Percentiles rank a stretch among this genome's conserved stretches.
Evolutionary conservation across 2,888 invertebrate species (phyloP).

Genomic region (Oscheius sp.): DNA sequence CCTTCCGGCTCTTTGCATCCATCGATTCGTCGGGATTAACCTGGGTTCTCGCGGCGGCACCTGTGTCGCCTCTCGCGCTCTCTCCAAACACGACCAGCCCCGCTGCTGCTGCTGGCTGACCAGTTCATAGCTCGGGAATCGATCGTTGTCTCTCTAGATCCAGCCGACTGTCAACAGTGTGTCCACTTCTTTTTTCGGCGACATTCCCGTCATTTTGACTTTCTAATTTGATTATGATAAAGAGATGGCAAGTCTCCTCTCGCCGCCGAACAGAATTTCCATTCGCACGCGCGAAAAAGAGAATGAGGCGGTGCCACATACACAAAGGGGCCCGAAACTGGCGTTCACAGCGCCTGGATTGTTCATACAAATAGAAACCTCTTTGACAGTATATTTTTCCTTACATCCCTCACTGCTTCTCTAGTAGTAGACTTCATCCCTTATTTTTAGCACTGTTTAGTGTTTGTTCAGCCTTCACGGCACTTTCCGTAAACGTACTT

Average conservation of each 20-base stretch:
- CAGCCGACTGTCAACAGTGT: slow-evolving; percentile 23
- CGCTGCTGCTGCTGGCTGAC: slow-evolving; percentile 19
- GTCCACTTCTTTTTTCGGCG: neutral
- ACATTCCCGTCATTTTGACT: neutral
- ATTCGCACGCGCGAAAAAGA: slow-evolving; percentile 4
- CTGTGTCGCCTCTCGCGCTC: slow-evolving; percentile 12
- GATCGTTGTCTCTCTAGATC: slow-evolving; percentile 14
- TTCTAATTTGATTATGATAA: slow-evolving; percentile 20
- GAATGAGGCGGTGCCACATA: slow-evolving; percentile 13
- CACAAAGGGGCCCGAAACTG: slow-evolving; percentile 17
- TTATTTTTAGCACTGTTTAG: too few species aligned
- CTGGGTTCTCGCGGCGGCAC: slow-evolving; percentile 21
- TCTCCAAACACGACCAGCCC: slow-evolving; percentile 25
- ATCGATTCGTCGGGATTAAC: slow-evolving; percentile 31
- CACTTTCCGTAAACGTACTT: too few species aligned
- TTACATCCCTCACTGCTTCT: too few species aligned
- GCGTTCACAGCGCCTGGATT: neutral
- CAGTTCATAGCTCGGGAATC: slow-evolving; percentile 14
- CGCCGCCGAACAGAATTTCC: too few species aligned
- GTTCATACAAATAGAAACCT: too few species aligned
- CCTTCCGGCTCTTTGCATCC: slow-evolving; percentile 13
- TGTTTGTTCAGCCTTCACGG: too few species aligned
- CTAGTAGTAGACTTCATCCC: too few species aligned
- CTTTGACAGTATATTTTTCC: too few species aligned
- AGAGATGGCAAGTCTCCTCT: neutral